Conservation (phyloP, 30 jellyfish, hydroid and myxozoan genomes). For the Turritopsis dohrnii region DNA sequence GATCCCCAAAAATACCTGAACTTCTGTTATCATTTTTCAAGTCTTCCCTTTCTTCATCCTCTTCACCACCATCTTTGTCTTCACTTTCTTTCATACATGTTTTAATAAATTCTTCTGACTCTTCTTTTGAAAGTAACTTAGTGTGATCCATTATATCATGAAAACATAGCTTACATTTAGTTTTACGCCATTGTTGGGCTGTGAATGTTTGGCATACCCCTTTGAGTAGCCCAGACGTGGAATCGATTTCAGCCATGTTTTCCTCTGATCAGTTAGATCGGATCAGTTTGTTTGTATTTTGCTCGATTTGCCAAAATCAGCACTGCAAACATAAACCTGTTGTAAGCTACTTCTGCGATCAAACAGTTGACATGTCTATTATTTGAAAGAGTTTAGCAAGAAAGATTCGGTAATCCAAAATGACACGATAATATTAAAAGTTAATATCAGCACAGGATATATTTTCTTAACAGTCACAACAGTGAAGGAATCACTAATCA, state of each 20-base stretch:
- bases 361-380: background rate
- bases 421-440: background rate
- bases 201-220: slow-evolving; percentile 51
- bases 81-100: slow-evolving; percentile 12
- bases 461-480: background rate
- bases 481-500: background rate
- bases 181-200: slow-evolving; percentile 91
- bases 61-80: background rate
- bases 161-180: slow-evolving; percentile 80
- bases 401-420: background rate
- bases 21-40: background rate
- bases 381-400: background rate
- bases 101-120: slow-evolving; percentile 29
- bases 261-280: too few species aligned
- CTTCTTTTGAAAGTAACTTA: slow-evolving; percentile 13
- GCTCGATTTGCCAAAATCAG: slow-evolving; percentile 1
- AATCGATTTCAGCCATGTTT: slow-evolving; percentile 16
- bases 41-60: background rate
- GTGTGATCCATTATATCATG: slow-evolving; percentile 52
- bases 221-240: background rate
- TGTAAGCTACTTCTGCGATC: background rate
- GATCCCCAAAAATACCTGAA: background rate
- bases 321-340: background rate
- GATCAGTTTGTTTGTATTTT: slow-evolving; percentile 1
- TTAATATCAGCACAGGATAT: background rate